These are phyloP conservation scores for Cossypha caffra DNA, from an alignment of 2,797 vertebrate species.

Conservation along the genomic window DNA sequence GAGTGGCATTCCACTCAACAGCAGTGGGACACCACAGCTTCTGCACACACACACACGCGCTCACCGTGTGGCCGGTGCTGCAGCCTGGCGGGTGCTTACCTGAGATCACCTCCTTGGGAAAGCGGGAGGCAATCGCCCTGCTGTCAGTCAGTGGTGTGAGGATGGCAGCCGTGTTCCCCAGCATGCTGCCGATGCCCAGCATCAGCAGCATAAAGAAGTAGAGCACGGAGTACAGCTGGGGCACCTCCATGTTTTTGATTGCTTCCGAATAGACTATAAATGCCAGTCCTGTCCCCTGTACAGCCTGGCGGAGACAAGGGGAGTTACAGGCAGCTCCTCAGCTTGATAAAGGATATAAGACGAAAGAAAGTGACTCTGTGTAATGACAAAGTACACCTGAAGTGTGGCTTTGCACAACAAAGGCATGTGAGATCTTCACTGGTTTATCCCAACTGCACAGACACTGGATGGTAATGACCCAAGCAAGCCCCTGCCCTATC, in stretches of 20 bases:
- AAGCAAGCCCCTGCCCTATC: fast-evolving
- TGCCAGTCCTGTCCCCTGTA: constrained; percentile 90
- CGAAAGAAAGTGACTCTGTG: neutral
- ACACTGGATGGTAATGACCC: neutral
- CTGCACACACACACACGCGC: too few species aligned
- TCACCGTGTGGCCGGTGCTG: fast-evolving
- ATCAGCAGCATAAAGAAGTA: constrained; percentile 92
- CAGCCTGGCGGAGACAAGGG: constrained; percentile 76
- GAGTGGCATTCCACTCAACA: fast-evolving
- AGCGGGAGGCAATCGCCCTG: constrained; percentile 61
- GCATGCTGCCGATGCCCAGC: constrained; percentile 94
- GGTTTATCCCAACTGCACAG: fast-evolving
- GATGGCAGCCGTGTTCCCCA: constrained; percentile 89
- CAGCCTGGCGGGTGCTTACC: constrained; percentile 70
- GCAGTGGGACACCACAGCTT: neutral
- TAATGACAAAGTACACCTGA: fast-evolving
- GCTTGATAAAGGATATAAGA: fast-evolving
- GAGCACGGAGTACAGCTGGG: constrained; percentile 92
- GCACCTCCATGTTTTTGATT: constrained; percentile 90
- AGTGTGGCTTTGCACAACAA: neutral
- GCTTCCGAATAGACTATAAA: constrained; percentile 95
- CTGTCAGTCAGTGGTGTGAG: constrained; percentile 89
- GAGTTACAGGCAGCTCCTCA: neutral
- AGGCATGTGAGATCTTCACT: neutral
- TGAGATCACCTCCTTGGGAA: constrained; percentile 84